Conservation (phyloP, 2,797 vertebrate species). For the Glossophaga mutica region DNA sequence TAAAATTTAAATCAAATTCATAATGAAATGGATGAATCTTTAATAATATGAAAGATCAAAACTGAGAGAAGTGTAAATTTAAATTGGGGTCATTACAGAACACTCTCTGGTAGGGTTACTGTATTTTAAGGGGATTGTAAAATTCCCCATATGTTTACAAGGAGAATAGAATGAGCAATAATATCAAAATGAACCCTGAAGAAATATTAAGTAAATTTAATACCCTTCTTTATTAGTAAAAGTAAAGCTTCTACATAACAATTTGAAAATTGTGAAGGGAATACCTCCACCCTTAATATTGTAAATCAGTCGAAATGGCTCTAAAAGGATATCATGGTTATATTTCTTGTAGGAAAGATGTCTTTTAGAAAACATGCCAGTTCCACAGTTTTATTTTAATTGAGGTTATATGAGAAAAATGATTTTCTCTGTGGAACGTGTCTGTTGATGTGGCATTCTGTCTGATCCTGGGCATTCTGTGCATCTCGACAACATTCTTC, state of each 20-base stretch:
- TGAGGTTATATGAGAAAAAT: neutral
- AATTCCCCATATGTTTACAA: constrained; percentile 68
- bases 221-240: constrained; percentile 40
- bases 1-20: constrained; percentile 58
- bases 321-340: neutral
- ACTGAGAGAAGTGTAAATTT: constrained; percentile 57
- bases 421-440: neutral
- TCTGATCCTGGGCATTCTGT: neutral
- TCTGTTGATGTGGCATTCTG: neutral
- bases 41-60: constrained; percentile 69
- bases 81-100: constrained; percentile 74
- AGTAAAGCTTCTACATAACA: constrained; percentile 13
- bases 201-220: constrained; percentile 65
- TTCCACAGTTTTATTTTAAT: neutral
- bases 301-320: constrained; percentile 37
- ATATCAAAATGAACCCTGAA: constrained; percentile 50
- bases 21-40: constrained; percentile 54
- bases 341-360: constrained; percentile 2
- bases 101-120: constrained; percentile 40
- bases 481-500: neutral
- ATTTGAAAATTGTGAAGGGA: constrained; percentile 47
- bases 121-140: constrained; percentile 69
- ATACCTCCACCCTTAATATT: neutral
- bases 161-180: constrained; percentile 62
- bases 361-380: neutral